These are phyloP conservation scores for Erannis defoliaria DNA, from an alignment of 2,888 invertebrate species.

Conservation along the genomic window DNA sequence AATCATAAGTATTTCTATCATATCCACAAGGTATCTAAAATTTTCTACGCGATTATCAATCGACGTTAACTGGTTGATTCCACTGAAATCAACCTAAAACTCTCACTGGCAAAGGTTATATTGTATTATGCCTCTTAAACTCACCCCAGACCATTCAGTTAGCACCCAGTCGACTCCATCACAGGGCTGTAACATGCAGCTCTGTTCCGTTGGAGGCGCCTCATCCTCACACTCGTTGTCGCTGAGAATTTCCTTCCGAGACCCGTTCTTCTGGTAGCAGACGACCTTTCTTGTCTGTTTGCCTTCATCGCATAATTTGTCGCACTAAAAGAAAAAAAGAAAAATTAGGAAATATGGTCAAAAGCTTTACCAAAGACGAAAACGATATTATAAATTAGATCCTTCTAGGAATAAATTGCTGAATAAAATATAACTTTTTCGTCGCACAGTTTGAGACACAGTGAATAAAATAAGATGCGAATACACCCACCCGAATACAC, in stretches of 20 bases:
- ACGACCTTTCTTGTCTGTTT: constrained; percentile 92
- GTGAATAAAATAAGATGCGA: too few species aligned
- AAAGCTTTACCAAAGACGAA: not conserved
- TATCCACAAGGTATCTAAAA: too few species aligned
- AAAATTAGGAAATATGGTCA: not conserved
- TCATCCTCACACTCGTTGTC: constrained; percentile 89
- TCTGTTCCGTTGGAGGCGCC: constrained; percentile 90
- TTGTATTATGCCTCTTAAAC: constrained; percentile 50
- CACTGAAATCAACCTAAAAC: too few species aligned
- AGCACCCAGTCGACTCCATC: constrained; percentile 97
- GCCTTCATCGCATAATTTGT: constrained; percentile 96
- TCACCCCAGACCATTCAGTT: constrained; percentile 95
- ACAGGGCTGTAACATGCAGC: constrained; percentile 93
- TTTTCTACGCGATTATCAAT: too few species aligned
- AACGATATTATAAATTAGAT: not conserved
- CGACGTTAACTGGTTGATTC: too few species aligned
- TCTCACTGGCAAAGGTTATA: too few species aligned
- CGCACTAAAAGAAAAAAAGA: constrained; percentile 87
- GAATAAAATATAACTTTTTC: not conserved
- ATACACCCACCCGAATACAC: too few species aligned
- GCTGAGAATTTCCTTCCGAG: constrained; percentile 88
- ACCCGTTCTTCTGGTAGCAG: constrained; percentile 90
- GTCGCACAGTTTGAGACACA: not conserved
- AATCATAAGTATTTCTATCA: too few species aligned
- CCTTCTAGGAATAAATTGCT: not conserved